These are phyloP conservation scores for Monochamus saltuarius DNA, from an alignment of 1,140 invertebrate genomes.

Conservation along the genomic window DNA sequence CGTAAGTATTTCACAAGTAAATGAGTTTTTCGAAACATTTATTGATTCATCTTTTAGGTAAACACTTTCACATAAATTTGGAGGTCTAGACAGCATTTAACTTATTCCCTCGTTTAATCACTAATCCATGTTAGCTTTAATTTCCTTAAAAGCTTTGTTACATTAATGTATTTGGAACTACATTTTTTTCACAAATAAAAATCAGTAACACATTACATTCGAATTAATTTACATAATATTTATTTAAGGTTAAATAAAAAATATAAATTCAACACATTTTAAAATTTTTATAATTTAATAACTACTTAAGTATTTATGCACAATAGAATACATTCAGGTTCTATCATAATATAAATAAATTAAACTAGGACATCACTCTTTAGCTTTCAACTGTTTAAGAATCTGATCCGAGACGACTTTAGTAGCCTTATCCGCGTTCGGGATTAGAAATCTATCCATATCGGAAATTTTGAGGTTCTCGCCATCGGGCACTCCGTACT, in stretches of 20 bases:
- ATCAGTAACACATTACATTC: too few relatives aligned
- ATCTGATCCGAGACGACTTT: conserved; percentile 77
- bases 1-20: conserved; percentile 51
- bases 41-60: conserved; percentile 48
- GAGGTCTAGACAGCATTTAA: background rate
- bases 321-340: conserved; percentile 10
- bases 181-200: too few relatives aligned
- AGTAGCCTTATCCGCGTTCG: conserved; percentile 87
- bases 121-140: too few relatives aligned
- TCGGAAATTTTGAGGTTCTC: conserved; percentile 75
- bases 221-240: too few relatives aligned
- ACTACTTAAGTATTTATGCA: conserved; percentile 8
- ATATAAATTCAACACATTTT: background rate
- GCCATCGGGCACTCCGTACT: conserved; percentile 79
- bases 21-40: background rate
- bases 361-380: conserved; percentile 35
- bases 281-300: background rate
- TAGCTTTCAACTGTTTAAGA: conserved; percentile 55
- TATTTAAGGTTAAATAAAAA: too few relatives aligned
- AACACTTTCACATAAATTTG: conserved; percentile 52
- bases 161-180: too few relatives aligned
- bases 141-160: too few relatives aligned
- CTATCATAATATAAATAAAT: conserved; percentile 16
- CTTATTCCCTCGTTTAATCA: too few relatives aligned
- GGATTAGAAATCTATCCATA: conserved; percentile 90